A percentile compares a stretch with the other conserved stretches of the same genome.
These are phyloP conservation scores for Gila orcuttii DNA, from an alignment of 2,113 vertebrate genomes.

Conservation along the genomic window DNA sequence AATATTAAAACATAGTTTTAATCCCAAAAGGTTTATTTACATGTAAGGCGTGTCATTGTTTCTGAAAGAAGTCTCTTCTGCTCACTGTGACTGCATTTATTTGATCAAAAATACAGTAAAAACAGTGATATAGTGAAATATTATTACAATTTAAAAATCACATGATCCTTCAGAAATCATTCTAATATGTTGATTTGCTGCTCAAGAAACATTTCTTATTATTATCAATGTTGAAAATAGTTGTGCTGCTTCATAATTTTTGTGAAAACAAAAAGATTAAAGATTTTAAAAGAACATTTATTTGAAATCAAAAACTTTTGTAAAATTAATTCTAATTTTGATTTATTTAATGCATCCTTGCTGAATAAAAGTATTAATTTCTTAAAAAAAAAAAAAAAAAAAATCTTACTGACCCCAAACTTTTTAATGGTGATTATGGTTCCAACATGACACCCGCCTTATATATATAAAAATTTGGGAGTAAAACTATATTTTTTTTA, in stretches of 20 bases:
- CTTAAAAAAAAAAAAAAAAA: too few relatives aligned
- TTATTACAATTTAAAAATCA: not conserved
- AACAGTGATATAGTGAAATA: not conserved
- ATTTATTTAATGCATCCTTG: too few relatives aligned
- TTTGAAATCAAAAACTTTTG: not conserved
- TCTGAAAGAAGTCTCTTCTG: not conserved
- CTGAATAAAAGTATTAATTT: too few relatives aligned
- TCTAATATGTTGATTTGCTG: not conserved
- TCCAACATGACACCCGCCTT: not conserved
- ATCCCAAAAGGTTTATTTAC: too few relatives aligned
- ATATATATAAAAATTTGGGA: too few relatives aligned
- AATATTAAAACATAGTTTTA: not conserved
- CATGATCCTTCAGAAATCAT: not conserved
- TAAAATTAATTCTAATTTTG: not conserved
- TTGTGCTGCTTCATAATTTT: not conserved
- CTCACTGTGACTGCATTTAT: not conserved
- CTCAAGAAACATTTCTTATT: not conserved
- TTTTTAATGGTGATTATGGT: too few relatives aligned
- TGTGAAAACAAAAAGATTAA: too few relatives aligned
- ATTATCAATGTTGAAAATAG: not conserved
- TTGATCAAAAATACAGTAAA: not conserved
- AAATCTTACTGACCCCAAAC: too few relatives aligned
- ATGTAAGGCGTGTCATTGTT: not conserved
- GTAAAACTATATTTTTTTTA: not conserved
- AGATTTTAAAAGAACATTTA: not conserved